Base-by-base conservation (phyloP, 2,113 vertebrate species). In the Phasianus colchicus region DNA sequence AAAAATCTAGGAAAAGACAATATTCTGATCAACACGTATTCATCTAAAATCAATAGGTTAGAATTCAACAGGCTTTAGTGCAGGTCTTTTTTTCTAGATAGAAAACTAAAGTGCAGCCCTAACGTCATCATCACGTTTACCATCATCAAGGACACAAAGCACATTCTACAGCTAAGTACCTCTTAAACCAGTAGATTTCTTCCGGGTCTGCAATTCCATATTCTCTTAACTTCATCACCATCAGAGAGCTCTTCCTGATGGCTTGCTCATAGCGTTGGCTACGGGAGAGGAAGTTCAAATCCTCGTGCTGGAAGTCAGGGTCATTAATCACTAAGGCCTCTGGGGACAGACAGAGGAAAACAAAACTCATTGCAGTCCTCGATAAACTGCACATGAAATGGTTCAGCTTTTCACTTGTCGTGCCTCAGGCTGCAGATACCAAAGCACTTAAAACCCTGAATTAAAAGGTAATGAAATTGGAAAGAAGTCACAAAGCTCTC, bases 151-250 rank as follows among this genome's bases (percentile, higher is more conserved):
- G 9, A 52, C 27, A 73, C 34, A 16, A 29, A 65, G 34, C 25
- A 86, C 67, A 50, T 11, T 50, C 29, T 34, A n/a, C 18, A 25
- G 27, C 13, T 4, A 83, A 82, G 55, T 98, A 99, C 99, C 97
- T 99, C 97, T 99, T 99, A 93, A 99, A 99, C 96, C 93, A 97
- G 95, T 97, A 97, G 95, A 99, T 99, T 95, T 99, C 99, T 0
- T 99, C 98, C 0, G 99, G 99, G 87, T 99, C 98, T 17, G 99
- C 97, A 89, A 99, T 99, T 85, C 98, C 98, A 69, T 98, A 98
- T 27, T 99, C 98, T 77, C 98, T 96, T 71, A 99, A 94, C 95
- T 99, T 99, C 95, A 98, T 88, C 86, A 99, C 98, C 99, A 99
- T 98, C 83, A 85, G 94, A 36, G 99, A 96, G 30, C 99, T 99